Percentiles rank a stretch among this genome's conserved stretches.
Conservation (phyloP, 2,888 invertebrate genomes). For the Euclidia mi region DNA sequence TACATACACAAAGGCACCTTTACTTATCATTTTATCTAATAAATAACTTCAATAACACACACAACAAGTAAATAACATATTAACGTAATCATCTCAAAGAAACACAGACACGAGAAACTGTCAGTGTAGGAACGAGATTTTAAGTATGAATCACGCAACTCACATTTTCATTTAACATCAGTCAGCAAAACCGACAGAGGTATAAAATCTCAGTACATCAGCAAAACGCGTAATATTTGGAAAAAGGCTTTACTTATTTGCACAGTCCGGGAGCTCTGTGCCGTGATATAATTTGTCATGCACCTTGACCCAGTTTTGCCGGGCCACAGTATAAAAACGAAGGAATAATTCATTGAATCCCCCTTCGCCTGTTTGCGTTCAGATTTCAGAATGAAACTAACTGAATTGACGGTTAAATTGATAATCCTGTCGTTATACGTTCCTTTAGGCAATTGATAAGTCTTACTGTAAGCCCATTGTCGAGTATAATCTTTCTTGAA, state of each 20-base stretch:
- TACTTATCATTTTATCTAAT: too few species aligned
- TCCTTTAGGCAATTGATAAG: slow-evolving; percentile 20
- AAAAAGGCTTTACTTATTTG: slow-evolving; percentile 77
- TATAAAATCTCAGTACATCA: slow-evolving; percentile 55
- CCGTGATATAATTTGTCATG: slow-evolving; percentile 74
- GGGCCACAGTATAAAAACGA: slow-evolving; percentile 49
- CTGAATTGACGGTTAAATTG: slow-evolving; percentile 45
- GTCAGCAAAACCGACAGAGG: slow-evolving; percentile 46
- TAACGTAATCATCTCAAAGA: too few species aligned
- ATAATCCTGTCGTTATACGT: slow-evolving; percentile 39
- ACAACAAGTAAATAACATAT: too few species aligned
- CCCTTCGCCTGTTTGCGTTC: slow-evolving; percentile 56
- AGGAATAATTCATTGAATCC: slow-evolving; percentile 64
- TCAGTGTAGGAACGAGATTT: slow-evolving; percentile 2
- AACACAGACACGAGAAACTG: slow-evolving; percentile 1
- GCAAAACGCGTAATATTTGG: slow-evolving; percentile 69
- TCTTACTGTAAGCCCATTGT: slow-evolving; percentile 21
- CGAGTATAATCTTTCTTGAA: slow-evolving; percentile 27
- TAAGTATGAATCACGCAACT: slow-evolving; percentile 35
- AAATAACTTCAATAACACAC: too few species aligned
- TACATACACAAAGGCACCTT: too few species aligned
- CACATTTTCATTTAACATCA: slow-evolving; percentile 42
- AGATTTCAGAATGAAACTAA: slow-evolving; percentile 59
- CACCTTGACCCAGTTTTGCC: slow-evolving; percentile 76
- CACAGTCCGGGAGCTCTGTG: slow-evolving; percentile 63